A percentile compares a stretch with the other conserved stretches of the same genome.
These are phyloP conservation scores for Chaenogobius annularis DNA, from an alignment of 2,113 vertebrate genomes.

Conservation along the genomic window DNA sequence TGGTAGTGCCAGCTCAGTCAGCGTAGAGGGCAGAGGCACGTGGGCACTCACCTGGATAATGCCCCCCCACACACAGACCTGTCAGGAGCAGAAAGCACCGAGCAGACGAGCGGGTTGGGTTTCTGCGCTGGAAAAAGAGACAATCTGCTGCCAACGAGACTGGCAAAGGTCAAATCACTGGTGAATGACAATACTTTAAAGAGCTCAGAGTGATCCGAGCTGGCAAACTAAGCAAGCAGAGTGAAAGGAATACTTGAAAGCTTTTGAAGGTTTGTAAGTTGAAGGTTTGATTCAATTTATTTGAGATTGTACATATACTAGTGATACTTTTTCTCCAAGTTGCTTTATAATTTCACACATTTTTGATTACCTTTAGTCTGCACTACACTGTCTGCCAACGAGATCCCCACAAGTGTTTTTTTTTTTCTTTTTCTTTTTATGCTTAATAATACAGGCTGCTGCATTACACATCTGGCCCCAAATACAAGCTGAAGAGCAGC, in stretches of 20 bases:
- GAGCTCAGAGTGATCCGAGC: neutral
- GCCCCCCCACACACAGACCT: constrained; percentile 47
- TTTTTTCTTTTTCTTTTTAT: too few species aligned
- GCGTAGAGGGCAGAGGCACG: constrained; percentile 16
- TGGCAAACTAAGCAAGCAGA: neutral
- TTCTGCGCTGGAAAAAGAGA: constrained; percentile 49
- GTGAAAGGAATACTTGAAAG: neutral
- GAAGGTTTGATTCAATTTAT: too few species aligned
- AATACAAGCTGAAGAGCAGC: too few species aligned
- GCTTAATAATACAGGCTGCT: too few species aligned
- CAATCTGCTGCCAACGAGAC: constrained; percentile 44
- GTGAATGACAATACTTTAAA: neutral
- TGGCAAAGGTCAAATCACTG: constrained; percentile 16
- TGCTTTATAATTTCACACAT: too few species aligned
- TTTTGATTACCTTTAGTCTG: too few species aligned
- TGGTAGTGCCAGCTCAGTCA: constrained; percentile 36
- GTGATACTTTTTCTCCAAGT: too few species aligned
- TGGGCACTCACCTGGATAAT: constrained; percentile 46
- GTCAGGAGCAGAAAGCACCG: constrained; percentile 35
- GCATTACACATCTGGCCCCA: too few species aligned
- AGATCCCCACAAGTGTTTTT: too few species aligned
- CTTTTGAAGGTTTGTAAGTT: neutral
- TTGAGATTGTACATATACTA: too few species aligned
- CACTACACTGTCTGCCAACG: too few species aligned
- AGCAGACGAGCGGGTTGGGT: constrained; percentile 42